Conservation (phyloP, 1,140 invertebrate species). For the Macrocentrus cingulum region DNA sequence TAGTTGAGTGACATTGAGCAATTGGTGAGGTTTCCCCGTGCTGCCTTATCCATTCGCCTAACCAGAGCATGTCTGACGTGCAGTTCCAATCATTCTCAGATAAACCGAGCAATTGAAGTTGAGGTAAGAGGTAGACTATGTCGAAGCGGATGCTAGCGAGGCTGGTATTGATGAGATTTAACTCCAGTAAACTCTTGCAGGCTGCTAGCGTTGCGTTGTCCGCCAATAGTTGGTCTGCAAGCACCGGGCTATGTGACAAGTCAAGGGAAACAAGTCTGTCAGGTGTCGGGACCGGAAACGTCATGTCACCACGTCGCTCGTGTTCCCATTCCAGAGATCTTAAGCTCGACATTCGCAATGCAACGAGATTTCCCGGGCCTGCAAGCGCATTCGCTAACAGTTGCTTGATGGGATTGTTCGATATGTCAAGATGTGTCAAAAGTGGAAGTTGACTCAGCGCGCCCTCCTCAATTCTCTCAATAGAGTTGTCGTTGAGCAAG, state of each 20-base stretch:
- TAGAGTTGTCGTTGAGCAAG: conserved; percentile 68
- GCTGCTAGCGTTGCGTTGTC: conserved; percentile 72
- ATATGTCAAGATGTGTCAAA: conserved; percentile 74
- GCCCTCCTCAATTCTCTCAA: conserved; percentile 66
- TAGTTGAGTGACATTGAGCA: conserved; percentile 51
- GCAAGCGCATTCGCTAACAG: conserved; percentile 69
- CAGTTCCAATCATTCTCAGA: conserved; percentile 69
- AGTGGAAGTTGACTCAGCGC: conserved; percentile 67
- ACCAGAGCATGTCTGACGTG: conserved; percentile 62
- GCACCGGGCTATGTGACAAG: conserved; percentile 70
- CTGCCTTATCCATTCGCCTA: conserved; percentile 66
- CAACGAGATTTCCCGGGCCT: conserved; percentile 66
- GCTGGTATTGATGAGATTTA: conserved; percentile 69
- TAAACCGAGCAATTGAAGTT: conserved; percentile 64
- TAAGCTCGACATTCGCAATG: conserved; percentile 70
- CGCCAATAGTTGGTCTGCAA: conserved; percentile 68
- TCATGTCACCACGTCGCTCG: conserved; percentile 61
- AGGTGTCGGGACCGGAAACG: conserved; percentile 70
- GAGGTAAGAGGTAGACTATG: conserved; percentile 69
- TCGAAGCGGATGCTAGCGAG: conserved; percentile 68
- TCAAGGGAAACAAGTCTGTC: conserved; percentile 72
- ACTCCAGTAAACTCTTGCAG: conserved; percentile 66
- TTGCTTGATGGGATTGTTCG: conserved; percentile 72
- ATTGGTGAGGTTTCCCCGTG: conserved; percentile 52
- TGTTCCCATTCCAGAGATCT: conserved; percentile 60